Base-by-base conservation (phyloP, 2,113 vertebrate genomes). In the Chaetorhynchus papuensis region DNA sequence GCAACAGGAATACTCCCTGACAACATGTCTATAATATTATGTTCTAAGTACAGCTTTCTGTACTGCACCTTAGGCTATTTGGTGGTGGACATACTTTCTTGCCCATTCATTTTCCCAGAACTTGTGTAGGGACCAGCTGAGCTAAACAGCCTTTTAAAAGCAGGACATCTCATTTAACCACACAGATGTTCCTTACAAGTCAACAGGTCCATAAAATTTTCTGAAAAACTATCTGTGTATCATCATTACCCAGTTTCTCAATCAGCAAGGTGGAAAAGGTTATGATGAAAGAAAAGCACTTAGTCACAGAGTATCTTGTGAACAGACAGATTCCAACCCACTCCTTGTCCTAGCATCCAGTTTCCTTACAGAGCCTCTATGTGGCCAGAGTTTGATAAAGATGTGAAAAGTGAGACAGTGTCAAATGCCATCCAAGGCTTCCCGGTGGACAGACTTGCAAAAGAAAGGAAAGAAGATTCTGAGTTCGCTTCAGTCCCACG, bases 1-100 rank as follows among this genome's bases (percentile, higher is more conserved):
- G 87, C 90, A 94, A 92, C 79, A 44, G 59, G 95, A 96, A 96
- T 95, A 94, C 85, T 91, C 90, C 82, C 92, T 96, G 94, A 83
- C 92, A 95, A 94, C 94, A 79, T 24, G 68, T 83, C 90, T 90
- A 64, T 94, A 90, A 93, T 86, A 96, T n/a, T 88, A 86, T 44
- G 75, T 86, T 95, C 88, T 90, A 86, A 95, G 64, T 31, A 74
- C 87, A 86, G 10, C 72, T 83, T 94, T 82, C 84, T 94, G 92
- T 86, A 72, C 41, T 28, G 79, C 52, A 88, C 88, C 93, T 96
- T 91, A 90, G 87, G 87, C 91, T 94, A 2, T 84, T 78, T 87
- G 74, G 94, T 44, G 57, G 81, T 53, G 65, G 84, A 89, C 72
- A 16, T 94, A 89, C 72, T 94, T 94, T 80, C 78, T 89, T 37